Base-by-base conservation (phyloP, 2,888 invertebrate species). In the Nipponacmea schrenckii region DNA sequence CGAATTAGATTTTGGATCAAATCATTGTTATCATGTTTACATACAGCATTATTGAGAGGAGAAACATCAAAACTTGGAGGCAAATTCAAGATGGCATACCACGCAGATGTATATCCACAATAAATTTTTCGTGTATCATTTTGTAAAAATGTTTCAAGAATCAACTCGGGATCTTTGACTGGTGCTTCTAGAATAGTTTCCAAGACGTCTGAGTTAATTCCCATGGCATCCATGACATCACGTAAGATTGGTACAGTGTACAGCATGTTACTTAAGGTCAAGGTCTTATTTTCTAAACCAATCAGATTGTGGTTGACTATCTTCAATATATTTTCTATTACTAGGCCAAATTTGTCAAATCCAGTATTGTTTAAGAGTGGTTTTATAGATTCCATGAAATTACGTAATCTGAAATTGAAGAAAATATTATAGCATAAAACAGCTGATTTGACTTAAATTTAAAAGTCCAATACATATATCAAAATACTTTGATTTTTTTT, bases 251-350 rank as follows among this genome's bases (percentile, higher is more conserved):
- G 80, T 39, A 79, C 69, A 15, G 64, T 68, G 7, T 68, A 24
- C 31, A 79, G 64, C 45, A 79, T 62, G 26, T 75, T 72, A 15
- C 76, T 74, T 31, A 82, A 50, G 14, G 80, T 77, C 12, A 76
- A 45, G 27, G 67, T 75, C 39, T 73, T 67, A n/a, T 70, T 73
- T 56, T 77, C 71, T 50, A 76, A 67, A 17, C 66, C 69, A 5
- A 46, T 46, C 26, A 81, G 17, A 62, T 82, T 77, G 2, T 72
- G 71, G 44, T 76, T 79, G 17, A 78, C 20, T 4, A 81, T 48
- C 5, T 72, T 68, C 10, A 80, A 50, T 1, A 80, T 62, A 10
- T 71, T 72, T 46, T 81, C 74, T 56, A 80, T 24, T 12, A 81
- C 69, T 14, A 74, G 39, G 10, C 73, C 80, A 62, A 73, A 64